Base-by-base conservation (phyloP, 1,140 invertebrate species). In the Steinernema khuongi region DNA sequence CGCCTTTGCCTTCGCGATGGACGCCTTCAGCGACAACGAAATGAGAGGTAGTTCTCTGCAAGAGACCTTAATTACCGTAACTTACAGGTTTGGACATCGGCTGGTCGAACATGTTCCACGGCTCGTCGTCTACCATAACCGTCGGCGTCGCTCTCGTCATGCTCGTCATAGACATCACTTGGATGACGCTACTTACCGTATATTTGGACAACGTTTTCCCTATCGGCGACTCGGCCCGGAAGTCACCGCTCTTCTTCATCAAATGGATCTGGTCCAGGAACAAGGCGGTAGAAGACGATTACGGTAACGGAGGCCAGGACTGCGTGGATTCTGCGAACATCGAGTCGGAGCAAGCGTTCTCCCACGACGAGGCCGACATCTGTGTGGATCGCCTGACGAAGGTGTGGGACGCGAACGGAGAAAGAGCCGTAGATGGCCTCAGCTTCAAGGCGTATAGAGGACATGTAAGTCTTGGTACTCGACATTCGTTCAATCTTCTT, bases 371-470 rank as follows among this genome's bases (percentile, higher is more conserved):
- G 31, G 32, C 50, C 19, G 68, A 77, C 31, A 36, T 71, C 60
- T 29, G 50, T 29, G 1, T 78, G 11, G 32, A 68, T 2, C 29
- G 70, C 14, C 33, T 78, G 18, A 33, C 66, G n/a, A 79, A 80
- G 29, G 29, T 68, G 14, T 79, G 50, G 50, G 50, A 70, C 33
- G n/a, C 26, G n/a, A 70, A 43, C 43, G 78, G 78, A 19, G 73
- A 80, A 17, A 36, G 68, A 22, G 78, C 78, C 1, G 78, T 79
- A 2, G 67, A 80, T 31, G 74, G 79, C 28, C 28, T 80, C n/a
- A 71, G 32, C 30, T 71, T 79, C 68, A 71, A 67, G 71, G 79
- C 79, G 22, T 50, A 68, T 26, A 30, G 68, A 41, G 78, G 78
- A 32, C 71, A 81, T 26, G 72, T 77, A n/a, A 30, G 68, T 26